Percentiles rank a stretch among this genome's conserved stretches.
Evolutionary conservation across 92 coral and sea anemone genomes (phyloP).

Genomic region (Zoanthus sansibaricus): DNA sequence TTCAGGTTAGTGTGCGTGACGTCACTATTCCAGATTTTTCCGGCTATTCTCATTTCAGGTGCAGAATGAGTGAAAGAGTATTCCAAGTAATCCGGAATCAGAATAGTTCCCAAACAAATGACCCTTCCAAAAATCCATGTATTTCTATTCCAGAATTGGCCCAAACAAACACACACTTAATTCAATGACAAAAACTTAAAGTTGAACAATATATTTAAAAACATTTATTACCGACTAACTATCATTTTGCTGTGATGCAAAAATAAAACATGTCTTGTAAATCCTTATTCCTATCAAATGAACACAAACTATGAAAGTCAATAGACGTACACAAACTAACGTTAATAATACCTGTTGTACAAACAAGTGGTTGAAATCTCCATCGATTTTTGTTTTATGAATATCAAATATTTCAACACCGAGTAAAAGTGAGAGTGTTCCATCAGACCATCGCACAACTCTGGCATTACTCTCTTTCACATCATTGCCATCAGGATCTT

Average conservation of each 20-base stretch:
- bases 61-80: too few species aligned
- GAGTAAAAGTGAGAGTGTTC: slow-evolving; percentile 89
- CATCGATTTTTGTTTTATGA: slow-evolving; percentile 94
- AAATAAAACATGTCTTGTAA: too few species aligned
- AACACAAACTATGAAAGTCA: not conserved
- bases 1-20: too few species aligned
- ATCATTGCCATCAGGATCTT: slow-evolving; percentile 93
- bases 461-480: slow-evolving; percentile 98
- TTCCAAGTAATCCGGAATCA: too few species aligned
- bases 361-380: slow-evolving; percentile 94
- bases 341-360: slow-evolving; percentile 87
- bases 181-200: too few species aligned
- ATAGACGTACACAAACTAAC: not conserved
- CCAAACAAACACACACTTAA: too few species aligned
- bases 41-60: too few species aligned
- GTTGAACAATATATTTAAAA: not conserved
- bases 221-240: not conserved
- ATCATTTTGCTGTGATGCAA: not conserved
- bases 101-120: too few species aligned
- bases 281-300: too few species aligned
- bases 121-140: too few species aligned
- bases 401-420: slow-evolving; percentile 98
- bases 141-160: too few species aligned
- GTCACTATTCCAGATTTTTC: too few species aligned
- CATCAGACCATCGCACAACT: slow-evolving; percentile 98